A percentile compares a stretch with the other conserved stretches of the same genome.
Conservation (phyloP, 1,140 invertebrate species). For the Ooceraea biroi region DNA sequence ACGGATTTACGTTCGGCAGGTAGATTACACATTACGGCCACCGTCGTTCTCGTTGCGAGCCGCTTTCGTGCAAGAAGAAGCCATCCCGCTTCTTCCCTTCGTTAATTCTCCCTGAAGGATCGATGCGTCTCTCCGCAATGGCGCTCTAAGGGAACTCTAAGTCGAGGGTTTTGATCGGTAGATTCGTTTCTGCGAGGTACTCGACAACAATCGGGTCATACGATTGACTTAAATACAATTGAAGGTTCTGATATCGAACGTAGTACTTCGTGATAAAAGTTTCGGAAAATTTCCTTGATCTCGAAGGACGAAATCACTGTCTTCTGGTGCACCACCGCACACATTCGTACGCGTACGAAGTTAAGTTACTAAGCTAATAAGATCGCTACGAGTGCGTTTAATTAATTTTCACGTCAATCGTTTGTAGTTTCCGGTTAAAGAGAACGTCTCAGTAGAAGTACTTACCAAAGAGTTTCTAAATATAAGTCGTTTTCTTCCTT, state of each 20-base stretch:
- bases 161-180: not conserved
- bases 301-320: not conserved
- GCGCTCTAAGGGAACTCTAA: too few relatives aligned
- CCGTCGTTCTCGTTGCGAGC: conserved; percentile 50
- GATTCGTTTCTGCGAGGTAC: not conserved
- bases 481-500: too few relatives aligned
- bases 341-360: not conserved
- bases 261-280: too few relatives aligned
- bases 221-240: too few relatives aligned
- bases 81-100: not conserved
- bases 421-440: not conserved
- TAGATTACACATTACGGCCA: conserved; percentile 70
- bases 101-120: conserved; percentile 31
- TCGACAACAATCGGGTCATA: not conserved
- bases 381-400: conserved; percentile 11
- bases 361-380: conserved; percentile 3
- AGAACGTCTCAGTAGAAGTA: not conserved
- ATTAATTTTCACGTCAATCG: conserved; percentile 29
- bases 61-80: conserved; percentile 47
- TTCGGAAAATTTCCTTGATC: too few relatives aligned
- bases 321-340: not conserved
- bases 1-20: conserved; percentile 74
- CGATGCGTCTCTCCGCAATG: not conserved
- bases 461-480: not conserved
- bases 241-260: too few relatives aligned